Percentiles rank a stretch among this genome's conserved stretches.
phyloP scores from a whole-genome alignment of 2,888 invertebrate species.

The Dynastes grantii region DNA sequence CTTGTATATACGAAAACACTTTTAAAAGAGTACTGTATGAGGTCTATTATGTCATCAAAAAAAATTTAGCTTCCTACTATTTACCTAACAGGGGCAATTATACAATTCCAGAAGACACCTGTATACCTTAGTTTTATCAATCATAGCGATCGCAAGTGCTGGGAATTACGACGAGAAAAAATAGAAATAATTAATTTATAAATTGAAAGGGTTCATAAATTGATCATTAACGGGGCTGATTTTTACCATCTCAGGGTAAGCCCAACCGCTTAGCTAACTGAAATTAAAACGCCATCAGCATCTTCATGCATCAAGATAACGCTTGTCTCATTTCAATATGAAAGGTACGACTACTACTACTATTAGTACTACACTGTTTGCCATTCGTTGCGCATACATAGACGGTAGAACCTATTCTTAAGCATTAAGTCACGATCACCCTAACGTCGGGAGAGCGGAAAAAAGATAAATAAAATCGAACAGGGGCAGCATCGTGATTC shows the following conservation, averaged over 20 bases:
- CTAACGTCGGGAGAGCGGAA: constrained; percentile 3
- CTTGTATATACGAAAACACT: no score
- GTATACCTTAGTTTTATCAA: no score
- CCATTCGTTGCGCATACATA: constrained; percentile 15
- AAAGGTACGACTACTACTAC: constrained; percentile 33
- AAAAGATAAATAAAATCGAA: constrained; percentile 29
- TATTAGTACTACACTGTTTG: constrained; percentile 24
- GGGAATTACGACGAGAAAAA: background rate
- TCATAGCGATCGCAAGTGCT: no score
- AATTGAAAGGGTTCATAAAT: constrained; percentile 6
- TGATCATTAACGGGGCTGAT: constrained; percentile 4
- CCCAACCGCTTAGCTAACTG: constrained; percentile 45
- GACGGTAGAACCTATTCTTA: constrained; percentile 11
- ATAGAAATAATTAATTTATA: constrained; percentile 29
- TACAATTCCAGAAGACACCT: no score
- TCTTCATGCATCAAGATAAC: constrained; percentile 40
- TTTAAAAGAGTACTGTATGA: no score
- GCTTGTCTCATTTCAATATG: constrained; percentile 45
- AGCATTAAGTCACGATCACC: constrained; percentile 42
- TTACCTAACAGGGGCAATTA: no score
- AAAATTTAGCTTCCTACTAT: no score
- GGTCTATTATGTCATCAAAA: no score
- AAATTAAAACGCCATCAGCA: constrained; percentile 36
- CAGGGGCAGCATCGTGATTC: constrained; percentile 50
- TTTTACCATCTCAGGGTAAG: constrained; percentile 35